Evolutionary conservation across 2,113 vertebrate genomes (phyloP).

Genomic region (Equus quagga): DNA sequence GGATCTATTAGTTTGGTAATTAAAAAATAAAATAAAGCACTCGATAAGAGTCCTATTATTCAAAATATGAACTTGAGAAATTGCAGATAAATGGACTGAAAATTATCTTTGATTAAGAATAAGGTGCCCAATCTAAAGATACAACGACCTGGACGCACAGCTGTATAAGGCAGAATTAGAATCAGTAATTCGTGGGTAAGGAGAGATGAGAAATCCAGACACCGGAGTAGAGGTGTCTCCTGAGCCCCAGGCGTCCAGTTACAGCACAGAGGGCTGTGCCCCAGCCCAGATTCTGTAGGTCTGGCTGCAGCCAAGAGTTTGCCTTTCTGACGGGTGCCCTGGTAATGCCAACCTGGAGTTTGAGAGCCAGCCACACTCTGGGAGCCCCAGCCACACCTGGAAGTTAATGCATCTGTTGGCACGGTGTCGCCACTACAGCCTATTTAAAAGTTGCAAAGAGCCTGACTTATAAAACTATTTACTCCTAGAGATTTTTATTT

Average conservation of each 20-base stretch:
- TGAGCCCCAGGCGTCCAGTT: no score
- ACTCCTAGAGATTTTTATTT: neutral
- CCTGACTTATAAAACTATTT: neutral
- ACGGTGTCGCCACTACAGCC: neutral
- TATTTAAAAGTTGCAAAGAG: neutral
- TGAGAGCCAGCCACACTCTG: neutral
- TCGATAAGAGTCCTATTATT: slow-evolving; percentile 14
- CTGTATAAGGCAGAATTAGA: neutral
- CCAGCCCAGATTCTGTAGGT: neutral
- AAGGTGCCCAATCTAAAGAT: neutral
- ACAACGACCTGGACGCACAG: neutral
- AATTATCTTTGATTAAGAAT: neutral
- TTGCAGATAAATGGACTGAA: neutral
- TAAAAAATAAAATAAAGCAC: neutral
- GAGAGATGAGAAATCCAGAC: neutral
- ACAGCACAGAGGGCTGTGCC: neutral
- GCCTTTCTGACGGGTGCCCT: neutral
- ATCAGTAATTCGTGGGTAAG: neutral
- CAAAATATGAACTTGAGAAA: neutral
- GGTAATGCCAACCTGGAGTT: neutral
- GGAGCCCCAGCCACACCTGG: neutral
- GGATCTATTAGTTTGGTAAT: neutral
- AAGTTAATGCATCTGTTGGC: neutral
- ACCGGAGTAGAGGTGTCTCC: neutral
- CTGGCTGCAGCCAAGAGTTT: neutral